phyloP scores from a whole-genome alignment of 2,797 vertebrate species.

The Huso huso region DNA sequence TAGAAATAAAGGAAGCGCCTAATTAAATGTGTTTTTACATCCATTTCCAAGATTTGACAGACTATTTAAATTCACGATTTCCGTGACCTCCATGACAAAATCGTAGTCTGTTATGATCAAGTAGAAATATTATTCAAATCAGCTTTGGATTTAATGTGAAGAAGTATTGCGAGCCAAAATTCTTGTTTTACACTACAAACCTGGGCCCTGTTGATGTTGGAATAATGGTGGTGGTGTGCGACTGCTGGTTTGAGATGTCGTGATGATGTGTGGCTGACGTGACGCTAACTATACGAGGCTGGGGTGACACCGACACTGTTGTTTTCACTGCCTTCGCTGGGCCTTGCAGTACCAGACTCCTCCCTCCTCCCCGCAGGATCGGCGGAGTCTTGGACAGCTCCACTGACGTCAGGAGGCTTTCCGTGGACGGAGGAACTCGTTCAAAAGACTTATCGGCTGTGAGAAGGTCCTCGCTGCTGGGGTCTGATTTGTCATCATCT shows the following conservation, averaged over 20 bases:
- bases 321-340: constrained; percentile 59
- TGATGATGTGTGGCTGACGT: constrained; percentile 24
- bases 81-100: no score
- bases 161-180: no score
- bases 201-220: constrained; percentile 45
- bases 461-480: constrained; percentile 63
- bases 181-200: constrained; percentile 25
- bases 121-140: no score
- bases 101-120: no score
- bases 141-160: no score
- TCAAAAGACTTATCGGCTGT: constrained; percentile 64
- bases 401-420: constrained; percentile 68
- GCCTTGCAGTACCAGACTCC: constrained; percentile 50
- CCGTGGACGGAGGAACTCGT: constrained; percentile 70
- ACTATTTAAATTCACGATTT: no score
- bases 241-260: constrained; percentile 40
- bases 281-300: constrained; percentile 61
- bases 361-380: constrained; percentile 56
- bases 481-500: constrained; percentile 77
- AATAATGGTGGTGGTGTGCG: constrained; percentile 45
- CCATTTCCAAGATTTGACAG: no score
- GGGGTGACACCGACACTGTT: constrained; percentile 18
- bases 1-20: no score
- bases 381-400: constrained; percentile 60
- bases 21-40: no score